Evolutionary conservation across 2,113 vertebrate genomes (phyloP).

Genomic region (Arvicanthis niloticus): DNA sequence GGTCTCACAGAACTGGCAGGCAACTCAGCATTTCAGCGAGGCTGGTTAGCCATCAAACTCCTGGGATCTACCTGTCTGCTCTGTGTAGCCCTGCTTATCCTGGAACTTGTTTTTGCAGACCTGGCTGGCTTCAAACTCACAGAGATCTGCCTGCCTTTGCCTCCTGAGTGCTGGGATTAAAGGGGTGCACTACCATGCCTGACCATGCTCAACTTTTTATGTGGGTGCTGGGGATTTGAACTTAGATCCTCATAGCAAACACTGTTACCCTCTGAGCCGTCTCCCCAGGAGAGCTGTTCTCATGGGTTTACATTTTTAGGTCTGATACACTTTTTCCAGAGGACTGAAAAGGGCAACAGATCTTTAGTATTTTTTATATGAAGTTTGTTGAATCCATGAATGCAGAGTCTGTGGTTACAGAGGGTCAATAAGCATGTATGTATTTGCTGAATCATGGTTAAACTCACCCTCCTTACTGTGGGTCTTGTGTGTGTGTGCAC

Average conservation of each 20-base stretch:
- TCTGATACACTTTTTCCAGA: background rate
- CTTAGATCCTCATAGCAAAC: background rate
- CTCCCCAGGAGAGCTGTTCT: background rate
- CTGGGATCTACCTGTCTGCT: background rate
- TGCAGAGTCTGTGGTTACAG: background rate
- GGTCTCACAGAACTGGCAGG: background rate
- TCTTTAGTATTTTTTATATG: background rate
- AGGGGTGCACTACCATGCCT: too few relatives aligned
- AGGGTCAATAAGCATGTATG: background rate
- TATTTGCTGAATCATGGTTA: background rate
- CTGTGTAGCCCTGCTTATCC: background rate
- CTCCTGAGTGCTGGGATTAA: background rate
- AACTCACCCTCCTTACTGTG: background rate
- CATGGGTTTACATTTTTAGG: background rate
- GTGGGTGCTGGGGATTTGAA: background rate
- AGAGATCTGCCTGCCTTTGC: background rate
- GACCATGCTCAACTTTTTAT: background rate
- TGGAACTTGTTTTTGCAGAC: background rate
- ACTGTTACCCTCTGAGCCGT: background rate
- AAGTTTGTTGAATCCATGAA: background rate
- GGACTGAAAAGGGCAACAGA: background rate
- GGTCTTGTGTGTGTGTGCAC: background rate
- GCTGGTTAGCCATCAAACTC: background rate
- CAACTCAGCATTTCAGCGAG: background rate
- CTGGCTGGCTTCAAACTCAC: background rate